These are phyloP conservation scores for Odontocolon sp. DNA, from an alignment of 2,888 invertebrate species.

Conservation along the genomic window DNA sequence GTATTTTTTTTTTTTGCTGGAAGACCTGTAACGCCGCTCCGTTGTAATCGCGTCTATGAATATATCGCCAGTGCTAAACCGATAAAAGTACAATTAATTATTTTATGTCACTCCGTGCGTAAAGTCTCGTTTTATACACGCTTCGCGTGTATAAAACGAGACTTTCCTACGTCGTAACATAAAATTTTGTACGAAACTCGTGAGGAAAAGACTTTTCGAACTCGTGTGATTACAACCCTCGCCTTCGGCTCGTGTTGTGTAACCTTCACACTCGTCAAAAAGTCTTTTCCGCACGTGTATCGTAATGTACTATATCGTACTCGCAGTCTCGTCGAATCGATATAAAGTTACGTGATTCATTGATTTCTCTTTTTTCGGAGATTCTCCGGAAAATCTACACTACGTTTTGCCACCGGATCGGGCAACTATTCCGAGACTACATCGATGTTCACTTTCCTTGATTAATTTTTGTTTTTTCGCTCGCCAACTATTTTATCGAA, in stretches of 20 bases:
- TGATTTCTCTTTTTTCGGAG: conserved; percentile 2
- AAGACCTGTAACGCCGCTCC: conserved; percentile 73
- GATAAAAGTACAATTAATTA: conserved; percentile 49
- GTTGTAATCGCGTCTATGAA: conserved; percentile 49
- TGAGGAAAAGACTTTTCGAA: too few species aligned
- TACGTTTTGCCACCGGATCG: conserved; percentile 42
- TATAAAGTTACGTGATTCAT: conserved; percentile 34
- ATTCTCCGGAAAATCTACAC: conserved; percentile 33
- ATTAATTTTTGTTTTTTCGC: conserved; percentile 6
- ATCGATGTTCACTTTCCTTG: conserved; percentile 46
- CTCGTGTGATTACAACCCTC: too few species aligned
- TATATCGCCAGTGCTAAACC: conserved; percentile 49
- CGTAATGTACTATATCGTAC: too few species aligned
- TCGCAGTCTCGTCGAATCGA: conserved; percentile 57
- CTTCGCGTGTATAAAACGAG: too few species aligned
- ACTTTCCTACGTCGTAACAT: too few species aligned
- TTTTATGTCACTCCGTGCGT: too few species aligned
- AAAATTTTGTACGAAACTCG: too few species aligned
- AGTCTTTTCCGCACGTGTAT: too few species aligned
- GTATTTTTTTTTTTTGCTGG: conserved; percentile 58
- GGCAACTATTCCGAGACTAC: conserved; percentile 51
- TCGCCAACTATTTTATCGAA: conserved; percentile 43
- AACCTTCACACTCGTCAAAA: too few species aligned
- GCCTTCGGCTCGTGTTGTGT: too few species aligned
- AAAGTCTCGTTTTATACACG: too few species aligned